Evolutionary conservation across 2,888 invertebrate species (phyloP).

Genomic region (Alviniconcha strummeri): DNA sequence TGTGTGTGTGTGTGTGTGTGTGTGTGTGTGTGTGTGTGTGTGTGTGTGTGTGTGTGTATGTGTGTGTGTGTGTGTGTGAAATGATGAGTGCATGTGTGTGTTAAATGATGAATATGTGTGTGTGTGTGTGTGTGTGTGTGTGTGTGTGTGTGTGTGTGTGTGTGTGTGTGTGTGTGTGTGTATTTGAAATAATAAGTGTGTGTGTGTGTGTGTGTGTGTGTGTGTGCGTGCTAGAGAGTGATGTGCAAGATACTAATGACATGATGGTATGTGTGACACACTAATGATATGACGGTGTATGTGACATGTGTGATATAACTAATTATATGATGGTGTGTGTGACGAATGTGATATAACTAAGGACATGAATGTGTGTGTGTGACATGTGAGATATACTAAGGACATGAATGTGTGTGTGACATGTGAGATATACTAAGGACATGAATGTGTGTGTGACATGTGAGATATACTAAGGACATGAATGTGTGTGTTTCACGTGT

Average conservation of each 20-base stretch:
- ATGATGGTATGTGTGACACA: too few species aligned
- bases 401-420: too few species aligned
- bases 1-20: conserved; percentile 13
- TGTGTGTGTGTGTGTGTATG: not conserved
- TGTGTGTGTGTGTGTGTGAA: not conserved
- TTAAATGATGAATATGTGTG: not conserved
- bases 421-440: too few species aligned
- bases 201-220: not conserved
- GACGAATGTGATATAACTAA: too few species aligned
- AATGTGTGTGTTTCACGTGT: not conserved
- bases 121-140: not conserved
- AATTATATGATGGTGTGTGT: not conserved
- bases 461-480: not conserved
- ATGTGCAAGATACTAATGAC: too few species aligned
- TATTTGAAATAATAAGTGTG: not conserved
- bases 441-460: too few species aligned
- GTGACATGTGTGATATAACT: too few species aligned
- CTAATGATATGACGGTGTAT: too few species aligned
- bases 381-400: too few species aligned
- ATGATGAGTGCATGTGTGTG: not conserved
- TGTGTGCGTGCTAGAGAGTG: not conserved
- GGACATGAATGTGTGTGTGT: too few species aligned
- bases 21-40: not conserved
- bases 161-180: not conserved
- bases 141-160: not conserved